Conservation (phyloP, 2,888 invertebrate genomes). For the Drosophila sordidula region DNA sequence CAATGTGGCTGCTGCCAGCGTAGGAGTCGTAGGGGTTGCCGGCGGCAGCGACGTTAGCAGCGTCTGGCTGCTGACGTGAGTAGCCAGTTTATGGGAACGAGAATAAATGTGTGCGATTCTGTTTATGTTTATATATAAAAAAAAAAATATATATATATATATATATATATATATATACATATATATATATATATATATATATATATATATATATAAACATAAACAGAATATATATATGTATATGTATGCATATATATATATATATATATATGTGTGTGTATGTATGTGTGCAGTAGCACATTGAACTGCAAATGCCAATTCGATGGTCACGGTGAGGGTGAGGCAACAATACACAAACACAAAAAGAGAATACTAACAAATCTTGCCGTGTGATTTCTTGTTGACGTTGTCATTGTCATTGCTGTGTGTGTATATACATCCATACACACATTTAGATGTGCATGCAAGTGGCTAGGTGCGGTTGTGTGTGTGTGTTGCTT, state of each 20-base stretch:
- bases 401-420: conserved; percentile 62
- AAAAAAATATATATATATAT: conserved; percentile 22
- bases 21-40: conserved; percentile 72
- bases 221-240: conserved; percentile 16
- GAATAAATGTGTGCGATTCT: conserved; percentile 29
- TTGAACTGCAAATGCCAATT: conserved; percentile 79
- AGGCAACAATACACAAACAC: conserved; percentile 34
- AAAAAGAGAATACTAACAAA: conserved; percentile 36
- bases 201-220: conserved; percentile 10
- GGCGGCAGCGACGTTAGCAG: conserved; percentile 64
- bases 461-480: conserved; percentile 24
- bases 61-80: conserved; percentile 68
- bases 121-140: conserved; percentile 7
- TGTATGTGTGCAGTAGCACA: conserved; percentile 61
- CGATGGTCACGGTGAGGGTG: conserved; percentile 77
- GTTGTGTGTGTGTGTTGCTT: conserved; percentile 29
- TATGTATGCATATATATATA: too few species aligned
- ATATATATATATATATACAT: conserved; percentile 19
- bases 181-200: conserved; percentile 27
- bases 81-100: conserved; percentile 57
- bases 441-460: neutral
- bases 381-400: conserved; percentile 69
- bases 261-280: conserved; percentile 9
- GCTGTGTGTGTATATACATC: conserved; percentile 11
- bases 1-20: conserved; percentile 51